Base-by-base conservation (phyloP, 2,888 invertebrate species). In the Phytoseiulus persimilis region DNA sequence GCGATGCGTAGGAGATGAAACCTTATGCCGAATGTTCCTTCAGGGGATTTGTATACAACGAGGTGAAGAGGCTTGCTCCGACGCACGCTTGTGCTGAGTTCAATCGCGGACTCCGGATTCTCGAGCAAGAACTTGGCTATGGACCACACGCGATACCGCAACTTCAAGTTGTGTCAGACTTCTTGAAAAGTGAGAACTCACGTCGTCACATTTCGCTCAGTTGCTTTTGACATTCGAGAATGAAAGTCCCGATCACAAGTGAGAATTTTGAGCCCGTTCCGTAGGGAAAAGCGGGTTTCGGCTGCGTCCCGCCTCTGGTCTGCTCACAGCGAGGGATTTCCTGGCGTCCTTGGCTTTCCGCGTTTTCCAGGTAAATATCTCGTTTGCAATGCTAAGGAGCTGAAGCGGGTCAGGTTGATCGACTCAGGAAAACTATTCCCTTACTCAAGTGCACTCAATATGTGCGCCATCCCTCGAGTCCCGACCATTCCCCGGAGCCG, bases 401-500 rank as follows among this genome's bases (percentile, higher is more conserved):
- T 39, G 5, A 39, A 3, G 39, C 9, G 3, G 39, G 5, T 39
- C 39, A 39, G 9, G 39, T 9, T 3, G 3, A 6, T 39, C 9
- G 39, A 39, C 3, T 39, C 39, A 39, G 9, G 3, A 6, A 39
- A 39, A 3, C 5, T 39, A 9, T 39, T 39, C 39, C 39, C 39
- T 39, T 39, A 94, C 94, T 91, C 94, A 94, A 84, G 93, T 98
- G 98, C 90, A 99, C 99, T 0, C 99, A 99, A 93, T 99, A 99
- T 93, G 98, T 99, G 91, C 95, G 99, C 9, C 99, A 99, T 93
- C 95, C 96, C 91, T 98, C 97, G 91, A 95, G 95, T 91, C 99
- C 99, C 0, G 95, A 97, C 92, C 99, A 99, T 94, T 99, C 99
- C 0, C 99, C 99, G 0, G 99, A 99, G 93, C 99, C 99, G 84